Conservation (phyloP, 2,888 invertebrate species). For the Dolomedes plantarius region DNA sequence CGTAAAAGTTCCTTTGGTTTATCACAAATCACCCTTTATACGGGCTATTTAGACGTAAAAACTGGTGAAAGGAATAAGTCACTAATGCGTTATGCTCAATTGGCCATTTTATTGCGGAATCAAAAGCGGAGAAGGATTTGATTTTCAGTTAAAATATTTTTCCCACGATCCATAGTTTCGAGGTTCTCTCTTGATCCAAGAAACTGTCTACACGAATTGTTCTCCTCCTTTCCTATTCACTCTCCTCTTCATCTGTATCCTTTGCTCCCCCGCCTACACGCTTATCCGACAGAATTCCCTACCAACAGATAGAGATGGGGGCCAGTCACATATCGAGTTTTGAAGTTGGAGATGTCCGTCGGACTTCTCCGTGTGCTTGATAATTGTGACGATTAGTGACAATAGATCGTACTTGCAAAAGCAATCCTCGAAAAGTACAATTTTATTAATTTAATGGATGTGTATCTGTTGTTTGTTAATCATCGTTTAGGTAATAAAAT, state of each 20-base stretch:
- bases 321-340: constrained; percentile 29
- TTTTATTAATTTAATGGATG: too few relatives aligned
- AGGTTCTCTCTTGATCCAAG: constrained; percentile 51
- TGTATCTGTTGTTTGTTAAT: too few relatives aligned
- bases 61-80: too few relatives aligned
- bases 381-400: too few relatives aligned
- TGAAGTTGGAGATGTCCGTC: too few relatives aligned
- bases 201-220: constrained; percentile 67
- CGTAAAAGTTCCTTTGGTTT: too few relatives aligned
- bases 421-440: too few relatives aligned
- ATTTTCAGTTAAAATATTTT: constrained; percentile 67
- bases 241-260: constrained; percentile 43
- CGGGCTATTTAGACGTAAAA: too few relatives aligned
- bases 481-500: too few relatives aligned
- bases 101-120: not conserved
- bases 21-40: too few relatives aligned
- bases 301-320: constrained; percentile 46
- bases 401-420: too few relatives aligned
- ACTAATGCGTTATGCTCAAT: not conserved
- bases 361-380: too few relatives aligned
- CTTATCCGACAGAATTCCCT: constrained; percentile 53
- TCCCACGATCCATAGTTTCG: constrained; percentile 28
- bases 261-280: constrained; percentile 44
- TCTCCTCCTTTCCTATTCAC: constrained; percentile 10
- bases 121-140: constrained; percentile 10